Percentiles rank a stretch among this genome's conserved stretches.
Evolutionary conservation across 2,113 vertebrate species (phyloP).

Genomic region (Tyrannus savana): DNA sequence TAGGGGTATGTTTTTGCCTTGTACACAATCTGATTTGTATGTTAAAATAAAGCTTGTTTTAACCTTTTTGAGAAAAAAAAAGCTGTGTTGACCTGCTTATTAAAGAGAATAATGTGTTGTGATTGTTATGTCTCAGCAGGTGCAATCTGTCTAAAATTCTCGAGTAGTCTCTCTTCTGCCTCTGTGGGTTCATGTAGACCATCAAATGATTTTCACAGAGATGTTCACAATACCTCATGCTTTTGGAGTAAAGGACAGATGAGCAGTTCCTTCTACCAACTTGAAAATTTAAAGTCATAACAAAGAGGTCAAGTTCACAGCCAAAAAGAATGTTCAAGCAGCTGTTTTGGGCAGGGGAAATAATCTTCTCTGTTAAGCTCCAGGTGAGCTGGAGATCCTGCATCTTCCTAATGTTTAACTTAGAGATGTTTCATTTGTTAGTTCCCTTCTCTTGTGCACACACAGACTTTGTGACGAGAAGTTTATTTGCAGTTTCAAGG

Average conservation of each 20-base stretch:
- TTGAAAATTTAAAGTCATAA: not conserved
- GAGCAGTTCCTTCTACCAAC: not conserved
- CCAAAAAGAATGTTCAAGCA: not conserved
- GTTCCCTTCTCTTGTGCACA: not conserved
- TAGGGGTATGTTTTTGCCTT: slow-evolving; percentile 1
- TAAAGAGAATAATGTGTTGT: not conserved
- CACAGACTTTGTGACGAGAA: not conserved
- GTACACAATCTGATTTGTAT: slow-evolving; percentile 9
- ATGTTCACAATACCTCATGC: not conserved
- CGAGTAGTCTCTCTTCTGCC: not conserved
- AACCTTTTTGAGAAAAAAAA: not conserved
- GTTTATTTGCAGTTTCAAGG: not conserved
- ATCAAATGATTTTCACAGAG: not conserved
- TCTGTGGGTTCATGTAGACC: not conserved
- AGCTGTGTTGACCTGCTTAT: not conserved
- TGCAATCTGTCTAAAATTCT: not conserved
- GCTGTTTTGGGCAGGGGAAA: not conserved
- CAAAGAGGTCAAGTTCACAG: not conserved
- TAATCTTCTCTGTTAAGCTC: not conserved
- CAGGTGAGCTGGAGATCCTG: not conserved
- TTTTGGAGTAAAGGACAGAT: not conserved
- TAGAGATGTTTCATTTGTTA: accelerated
- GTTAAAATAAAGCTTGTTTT: slow-evolving; percentile 55
- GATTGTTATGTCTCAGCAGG: not conserved
- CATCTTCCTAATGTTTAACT: not conserved